phyloP scores from a whole-genome alignment of 2,113 vertebrate genomes.

The Patagioenas fasciata region DNA sequence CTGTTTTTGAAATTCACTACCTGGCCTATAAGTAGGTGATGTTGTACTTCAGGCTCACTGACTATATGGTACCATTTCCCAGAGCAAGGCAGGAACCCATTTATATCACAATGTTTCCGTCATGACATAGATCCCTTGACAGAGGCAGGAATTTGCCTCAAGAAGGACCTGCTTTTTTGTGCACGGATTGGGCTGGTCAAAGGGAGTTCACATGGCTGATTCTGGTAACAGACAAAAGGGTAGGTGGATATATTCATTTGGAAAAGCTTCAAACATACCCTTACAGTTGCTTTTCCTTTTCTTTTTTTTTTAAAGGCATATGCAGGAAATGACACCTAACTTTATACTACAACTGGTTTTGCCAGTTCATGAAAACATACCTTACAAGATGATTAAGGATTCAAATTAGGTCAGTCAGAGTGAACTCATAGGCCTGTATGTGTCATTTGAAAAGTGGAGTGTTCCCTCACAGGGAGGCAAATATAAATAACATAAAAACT shows the following conservation, averaged over 20 bases:
- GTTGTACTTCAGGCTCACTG: neutral
- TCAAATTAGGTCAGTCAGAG: constrained; percentile 23
- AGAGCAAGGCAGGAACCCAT: neutral
- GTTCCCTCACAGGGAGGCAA: neutral
- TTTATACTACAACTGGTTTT: constrained; percentile 24
- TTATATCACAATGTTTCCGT: neutral
- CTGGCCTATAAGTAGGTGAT: neutral
- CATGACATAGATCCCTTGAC: neutral
- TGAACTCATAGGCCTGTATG: neutral
- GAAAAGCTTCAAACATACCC: neutral
- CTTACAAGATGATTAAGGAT: constrained; percentile 33
- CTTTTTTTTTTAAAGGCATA: neutral
- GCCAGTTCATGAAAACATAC: constrained; percentile 39
- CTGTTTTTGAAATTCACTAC: neutral
- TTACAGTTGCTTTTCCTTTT: neutral
- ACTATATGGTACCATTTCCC: neutral
- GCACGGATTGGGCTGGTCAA: neutral
- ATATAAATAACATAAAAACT: neutral
- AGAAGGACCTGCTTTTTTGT: neutral
- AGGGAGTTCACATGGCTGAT: neutral
- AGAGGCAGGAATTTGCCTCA: neutral
- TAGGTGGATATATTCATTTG: neutral
- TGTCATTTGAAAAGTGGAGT: neutral
- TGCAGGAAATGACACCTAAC: constrained; percentile 15
- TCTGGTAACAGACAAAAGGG: neutral